These are phyloP conservation scores for Sinotaia quadrata DNA, from an alignment of 2,888 invertebrate genomes.

Conservation along the genomic window DNA sequence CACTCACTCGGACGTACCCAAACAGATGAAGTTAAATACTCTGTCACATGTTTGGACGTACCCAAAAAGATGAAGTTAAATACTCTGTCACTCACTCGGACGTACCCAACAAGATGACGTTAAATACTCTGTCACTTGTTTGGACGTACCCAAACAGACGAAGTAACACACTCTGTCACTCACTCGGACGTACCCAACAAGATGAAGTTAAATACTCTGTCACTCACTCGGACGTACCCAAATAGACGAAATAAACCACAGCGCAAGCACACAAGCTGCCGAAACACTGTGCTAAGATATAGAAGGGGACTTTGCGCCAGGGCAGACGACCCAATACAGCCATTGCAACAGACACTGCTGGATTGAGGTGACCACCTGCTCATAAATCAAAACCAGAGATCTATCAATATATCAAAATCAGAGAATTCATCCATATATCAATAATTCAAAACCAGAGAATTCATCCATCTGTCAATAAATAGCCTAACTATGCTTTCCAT, in stretches of 20 bases:
- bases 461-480: too few relatives aligned
- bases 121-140: too few relatives aligned
- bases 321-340: slow-evolving; percentile 55
- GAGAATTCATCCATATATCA: not conserved
- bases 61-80: too few relatives aligned
- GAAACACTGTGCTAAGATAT: slow-evolving; percentile 74
- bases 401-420: not conserved
- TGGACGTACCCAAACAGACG: slow-evolving; percentile 73
- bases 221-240: slow-evolving; percentile 71
- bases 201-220: too few relatives aligned
- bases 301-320: slow-evolving; percentile 63
- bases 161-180: slow-evolving; percentile 73
- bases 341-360: slow-evolving; percentile 67
- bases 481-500: too few relatives aligned
- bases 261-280: slow-evolving; percentile 75
- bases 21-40: too few relatives aligned
- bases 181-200: too few relatives aligned
- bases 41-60: too few relatives aligned
- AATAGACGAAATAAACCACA: slow-evolving; percentile 74
- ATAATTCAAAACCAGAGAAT: not conserved
- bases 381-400: not conserved
- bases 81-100: too few relatives aligned
- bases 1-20: too few relatives aligned
- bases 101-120: too few relatives aligned
- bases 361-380: slow-evolving; percentile 71